Percentiles rank a stretch among this genome's conserved stretches.
phyloP scores from a whole-genome alignment of 2,888 invertebrate species.

The Dryadula phaetusa region DNA sequence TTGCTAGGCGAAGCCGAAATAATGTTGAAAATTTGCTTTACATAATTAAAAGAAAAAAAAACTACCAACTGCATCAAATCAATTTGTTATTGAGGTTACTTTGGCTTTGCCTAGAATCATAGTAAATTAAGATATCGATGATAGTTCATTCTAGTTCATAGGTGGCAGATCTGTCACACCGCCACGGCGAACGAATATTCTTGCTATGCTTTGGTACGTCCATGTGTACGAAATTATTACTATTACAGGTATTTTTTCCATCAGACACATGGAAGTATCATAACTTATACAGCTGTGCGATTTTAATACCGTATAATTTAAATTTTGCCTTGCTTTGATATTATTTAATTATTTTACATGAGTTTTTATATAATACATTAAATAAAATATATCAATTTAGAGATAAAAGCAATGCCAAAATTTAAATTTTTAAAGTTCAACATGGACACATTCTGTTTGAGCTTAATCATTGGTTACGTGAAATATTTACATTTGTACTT shows the following conservation, averaged over 20 bases:
- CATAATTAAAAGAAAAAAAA: slow-evolving; percentile 1
- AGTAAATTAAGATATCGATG: slow-evolving; percentile 65
- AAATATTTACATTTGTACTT: slow-evolving; percentile 7
- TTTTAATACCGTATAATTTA: slow-evolving; percentile 8
- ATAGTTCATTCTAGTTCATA: slow-evolving; percentile 75
- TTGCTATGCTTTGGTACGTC: slow-evolving; percentile 68
- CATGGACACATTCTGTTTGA: background rate
- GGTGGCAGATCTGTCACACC: slow-evolving; percentile 76
- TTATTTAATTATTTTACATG: background rate
- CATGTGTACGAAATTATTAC: slow-evolving; percentile 47
- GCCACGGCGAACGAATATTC: slow-evolving; percentile 66
- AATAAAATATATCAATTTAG: background rate
- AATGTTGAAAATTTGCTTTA: slow-evolving; percentile 41
- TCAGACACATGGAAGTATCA: slow-evolving; percentile 24
- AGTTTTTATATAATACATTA: background rate
- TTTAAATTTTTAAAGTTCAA: slow-evolving; percentile 25
- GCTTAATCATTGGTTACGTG: background rate
- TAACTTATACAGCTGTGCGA: slow-evolving; percentile 36
- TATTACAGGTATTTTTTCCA: background rate
- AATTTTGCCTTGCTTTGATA: slow-evolving; percentile 32
- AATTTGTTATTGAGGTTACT: slow-evolving; percentile 39
- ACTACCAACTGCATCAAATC: slow-evolving; percentile 1
- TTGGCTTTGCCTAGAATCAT: slow-evolving; percentile 48
- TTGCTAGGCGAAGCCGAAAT: slow-evolving; percentile 54
- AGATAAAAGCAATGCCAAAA: slow-evolving; percentile 33